A percentile compares a stretch with the other conserved stretches of the same genome.
Evolutionary conservation across 2,888 invertebrate species (phyloP).

Genomic region (Dryobota labecula): DNA sequence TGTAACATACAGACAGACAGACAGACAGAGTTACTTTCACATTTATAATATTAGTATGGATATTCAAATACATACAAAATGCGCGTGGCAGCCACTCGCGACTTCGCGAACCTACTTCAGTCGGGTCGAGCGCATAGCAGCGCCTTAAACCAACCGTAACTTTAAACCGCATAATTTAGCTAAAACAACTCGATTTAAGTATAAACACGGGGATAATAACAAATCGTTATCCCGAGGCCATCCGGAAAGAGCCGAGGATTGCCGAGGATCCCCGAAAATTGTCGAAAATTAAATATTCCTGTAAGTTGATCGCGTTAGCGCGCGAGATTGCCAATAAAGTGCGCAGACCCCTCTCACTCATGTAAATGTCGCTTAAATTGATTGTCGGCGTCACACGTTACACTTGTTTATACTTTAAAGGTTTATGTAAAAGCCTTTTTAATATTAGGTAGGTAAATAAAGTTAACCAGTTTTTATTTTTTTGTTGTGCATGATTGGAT

Average conservation of each 20-base stretch:
- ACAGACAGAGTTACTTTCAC: no score
- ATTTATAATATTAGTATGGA: no score
- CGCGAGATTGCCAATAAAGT: constrained; percentile 88
- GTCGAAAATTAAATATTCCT: constrained; percentile 86
- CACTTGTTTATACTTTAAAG: constrained; percentile 30
- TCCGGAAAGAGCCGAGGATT: constrained; percentile 76
- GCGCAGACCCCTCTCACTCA: constrained; percentile 73
- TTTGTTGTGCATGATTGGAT: not conserved
- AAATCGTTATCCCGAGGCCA: constrained; percentile 70
- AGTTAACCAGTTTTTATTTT: not conserved
- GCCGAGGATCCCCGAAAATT: constrained; percentile 80
- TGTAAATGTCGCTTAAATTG: constrained; percentile 81
- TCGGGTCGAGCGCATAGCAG: no score
- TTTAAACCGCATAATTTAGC: constrained; percentile 28
- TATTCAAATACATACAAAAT: no score
- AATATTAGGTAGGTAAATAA: not conserved
- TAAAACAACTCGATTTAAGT: constrained; percentile 53
- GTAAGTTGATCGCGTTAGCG: constrained; percentile 88
- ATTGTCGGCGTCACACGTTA: constrained; percentile 63
- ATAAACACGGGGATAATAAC: constrained; percentile 65
- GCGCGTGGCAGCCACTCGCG: no score
- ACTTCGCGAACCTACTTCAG: no score
- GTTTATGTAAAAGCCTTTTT: not conserved
- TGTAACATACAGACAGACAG: no score
- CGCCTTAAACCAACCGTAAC: constrained; percentile 2